Conservation (phyloP, 2,113 vertebrate species). For the Stigmatopora nigra region DNA sequence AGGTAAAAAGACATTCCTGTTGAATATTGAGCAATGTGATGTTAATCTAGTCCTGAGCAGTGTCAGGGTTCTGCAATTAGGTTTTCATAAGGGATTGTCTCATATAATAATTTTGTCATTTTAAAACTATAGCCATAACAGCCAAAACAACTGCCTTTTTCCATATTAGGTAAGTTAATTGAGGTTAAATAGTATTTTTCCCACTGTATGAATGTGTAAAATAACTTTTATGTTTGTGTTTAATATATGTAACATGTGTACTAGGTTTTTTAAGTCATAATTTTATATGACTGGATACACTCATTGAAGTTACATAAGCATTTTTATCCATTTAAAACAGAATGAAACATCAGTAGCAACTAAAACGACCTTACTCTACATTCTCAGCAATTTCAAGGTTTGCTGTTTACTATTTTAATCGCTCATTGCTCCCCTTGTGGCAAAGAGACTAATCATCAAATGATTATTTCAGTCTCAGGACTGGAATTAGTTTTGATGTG, state of each 20-base stretch:
- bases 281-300: background rate
- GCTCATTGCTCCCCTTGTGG: constrained; percentile 19
- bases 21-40: background rate
- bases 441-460: constrained; percentile 14
- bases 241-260: background rate
- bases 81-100: background rate
- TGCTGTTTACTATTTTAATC: background rate
- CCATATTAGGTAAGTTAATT: no score
- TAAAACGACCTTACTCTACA: background rate
- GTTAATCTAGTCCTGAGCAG: background rate
- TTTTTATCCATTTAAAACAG: background rate
- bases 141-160: no score
- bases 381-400: background rate
- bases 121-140: no score
- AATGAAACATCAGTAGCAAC: background rate
- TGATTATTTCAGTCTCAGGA: constrained; percentile 15
- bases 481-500: constrained; percentile 20
- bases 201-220: no score
- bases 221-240: background rate
- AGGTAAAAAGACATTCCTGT: background rate
- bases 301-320: background rate
- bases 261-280: background rate
- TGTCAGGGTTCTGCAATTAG: background rate
- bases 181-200: background rate
- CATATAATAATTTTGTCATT: no score